Conservation (phyloP, 35 echinoderm and acorn worm genomes). For the Lytechinus pictus region DNA sequence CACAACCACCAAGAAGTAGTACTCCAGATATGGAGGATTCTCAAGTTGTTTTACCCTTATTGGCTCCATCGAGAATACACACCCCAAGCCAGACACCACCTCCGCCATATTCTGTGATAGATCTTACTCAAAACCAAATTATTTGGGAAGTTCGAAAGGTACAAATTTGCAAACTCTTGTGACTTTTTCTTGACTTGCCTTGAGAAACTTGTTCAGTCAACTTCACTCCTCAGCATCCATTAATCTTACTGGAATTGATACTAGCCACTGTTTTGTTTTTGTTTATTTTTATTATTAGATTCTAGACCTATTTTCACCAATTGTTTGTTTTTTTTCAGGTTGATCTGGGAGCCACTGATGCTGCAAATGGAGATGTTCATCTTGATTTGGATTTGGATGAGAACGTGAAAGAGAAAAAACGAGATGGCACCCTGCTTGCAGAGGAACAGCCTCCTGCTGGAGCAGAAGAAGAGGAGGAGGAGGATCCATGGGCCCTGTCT, state of each 20-base stretch:
- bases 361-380: constrained; percentile 17
- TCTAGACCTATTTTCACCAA: background rate
- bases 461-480: constrained; percentile 25
- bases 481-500: constrained; percentile 45
- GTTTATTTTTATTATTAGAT: background rate
- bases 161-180: background rate
- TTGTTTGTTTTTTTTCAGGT: background rate
- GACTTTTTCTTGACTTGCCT: background rate
- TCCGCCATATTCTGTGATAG: background rate
- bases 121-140: background rate
- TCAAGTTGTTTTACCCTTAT: background rate
- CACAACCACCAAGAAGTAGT: constrained; percentile 24
- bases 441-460: constrained; percentile 25
- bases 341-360: constrained; percentile 23
- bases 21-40: constrained; percentile 38
- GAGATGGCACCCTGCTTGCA: constrained; percentile 33
- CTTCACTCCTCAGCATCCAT: background rate
- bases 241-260: too few relatives aligned
- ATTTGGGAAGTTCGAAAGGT: constrained; percentile 40
- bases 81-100: constrained; percentile 21
- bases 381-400: constrained; percentile 15
- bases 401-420: background rate
- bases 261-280: background rate
- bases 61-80: background rate
- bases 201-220: background rate